Conservation (phyloP, 1,140 invertebrate species). For the Phortica variegata region DNA sequence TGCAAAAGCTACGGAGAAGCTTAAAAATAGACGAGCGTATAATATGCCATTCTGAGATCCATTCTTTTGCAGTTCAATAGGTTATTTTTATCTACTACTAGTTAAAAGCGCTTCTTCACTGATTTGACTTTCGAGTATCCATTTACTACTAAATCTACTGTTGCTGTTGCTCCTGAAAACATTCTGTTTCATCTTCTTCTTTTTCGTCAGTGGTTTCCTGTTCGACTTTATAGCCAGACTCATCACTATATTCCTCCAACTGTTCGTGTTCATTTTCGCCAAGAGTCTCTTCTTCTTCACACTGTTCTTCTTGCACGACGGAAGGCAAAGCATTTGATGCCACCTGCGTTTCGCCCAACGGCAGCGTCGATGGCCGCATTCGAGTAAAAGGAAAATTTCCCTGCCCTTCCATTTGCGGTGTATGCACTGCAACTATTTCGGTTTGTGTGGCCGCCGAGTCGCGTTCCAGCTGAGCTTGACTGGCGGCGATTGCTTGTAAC, state of each 20-base stretch:
- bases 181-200: slow-evolving; percentile 6
- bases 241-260: not conserved
- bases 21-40: slow-evolving; percentile 9
- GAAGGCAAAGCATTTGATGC: slow-evolving; percentile 8
- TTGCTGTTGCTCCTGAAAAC: slow-evolving; percentile 13
- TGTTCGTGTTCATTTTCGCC: slow-evolving; percentile 4
- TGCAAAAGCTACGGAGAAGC: slow-evolving; percentile 45
- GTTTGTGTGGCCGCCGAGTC: slow-evolving; percentile 66
- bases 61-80: no score
- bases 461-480: slow-evolving; percentile 3
- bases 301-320: not conserved
- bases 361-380: slow-evolving; percentile 46
- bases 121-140: no score
- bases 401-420: slow-evolving; percentile 63
- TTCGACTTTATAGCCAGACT: slow-evolving; percentile 24
- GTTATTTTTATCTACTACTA: not conserved
- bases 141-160: slow-evolving; percentile 14
- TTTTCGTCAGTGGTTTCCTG: slow-evolving; percentile 13
- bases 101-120: slow-evolving; percentile 17
- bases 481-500: slow-evolving; percentile 6
- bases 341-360: slow-evolving; percentile 35
- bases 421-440: slow-evolving; percentile 73
- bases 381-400: slow-evolving; percentile 49
- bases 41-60: slow-evolving; percentile 31
- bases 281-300: slow-evolving; percentile 6